Base-by-base conservation (phyloP, 1,140 invertebrate species). In the Drosophila sp. region DNA sequence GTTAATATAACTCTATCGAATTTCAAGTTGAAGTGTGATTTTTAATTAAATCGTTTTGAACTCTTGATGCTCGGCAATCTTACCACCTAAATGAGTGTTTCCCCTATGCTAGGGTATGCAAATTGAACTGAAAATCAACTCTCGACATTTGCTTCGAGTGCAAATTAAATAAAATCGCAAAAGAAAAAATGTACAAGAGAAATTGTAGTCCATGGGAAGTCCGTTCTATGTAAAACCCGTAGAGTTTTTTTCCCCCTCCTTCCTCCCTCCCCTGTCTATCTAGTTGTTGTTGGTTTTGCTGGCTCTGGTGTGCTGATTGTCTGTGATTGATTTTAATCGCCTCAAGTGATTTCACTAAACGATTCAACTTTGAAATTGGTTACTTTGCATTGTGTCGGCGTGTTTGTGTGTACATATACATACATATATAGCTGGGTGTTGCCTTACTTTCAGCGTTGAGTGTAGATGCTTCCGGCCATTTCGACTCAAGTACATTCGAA, bases 291-390 rank as follows among this genome's bases (percentile, higher is more conserved):
- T 66, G 60, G 60, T 79, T 61, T 69, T 62, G 17, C 17, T 17
- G 65, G 44, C 66, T 69, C 29, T 67, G 40, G 44, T 66, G 58
- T 61, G 83, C 62, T 78, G 76, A 89, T 89, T 89, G 84, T 89
- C 84, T 89, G 84, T 89, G 84, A 89, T 89, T 89, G 84, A 89
- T 89, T 89, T 89, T 84, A 89, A 89, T 89, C 84, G 84, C 84
- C 84, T 89, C 84, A 90, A 89, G 84, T 84, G 84, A 84, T 89
- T 89, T 83, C 74, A 80, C 84, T 89, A 89, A 89, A 90, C 84
- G 84, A 90, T 89, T 89, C 84, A 80, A 70, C 85, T 89, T 71
- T 56, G 25, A 79, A 90, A 89, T 80, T 89, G 84, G 77, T 89
- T 89, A 90, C 85, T 83, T 84, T 83, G 77, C 76, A 84, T 89